Conservation (phyloP, 2,797 vertebrate genomes). For the Periparus ater region DNA sequence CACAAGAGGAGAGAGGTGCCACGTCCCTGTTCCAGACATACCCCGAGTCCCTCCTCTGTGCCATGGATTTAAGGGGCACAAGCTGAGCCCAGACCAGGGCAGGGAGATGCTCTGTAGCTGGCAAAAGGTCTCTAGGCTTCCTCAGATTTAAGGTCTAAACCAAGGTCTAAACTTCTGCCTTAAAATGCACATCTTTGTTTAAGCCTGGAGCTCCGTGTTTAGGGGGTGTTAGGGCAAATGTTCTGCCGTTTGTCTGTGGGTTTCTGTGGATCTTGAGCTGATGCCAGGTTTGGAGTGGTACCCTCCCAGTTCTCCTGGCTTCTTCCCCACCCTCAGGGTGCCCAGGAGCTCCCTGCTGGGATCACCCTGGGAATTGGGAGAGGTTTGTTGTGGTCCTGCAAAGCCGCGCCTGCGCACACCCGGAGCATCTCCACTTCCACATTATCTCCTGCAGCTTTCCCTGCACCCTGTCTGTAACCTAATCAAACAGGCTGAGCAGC, state of each 20-base stretch:
- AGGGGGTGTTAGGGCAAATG: slow-evolving; percentile 2
- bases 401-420: neutral
- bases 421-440: neutral
- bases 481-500: slow-evolving; percentile 61
- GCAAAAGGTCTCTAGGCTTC: neutral
- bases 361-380: neutral
- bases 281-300: neutral
- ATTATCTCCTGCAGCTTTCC: slow-evolving; percentile 8
- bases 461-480: slow-evolving; percentile 56
- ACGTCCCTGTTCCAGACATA: neutral
- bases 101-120: neutral
- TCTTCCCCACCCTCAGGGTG: neutral
- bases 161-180: neutral
- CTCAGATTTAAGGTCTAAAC: neutral
- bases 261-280: slow-evolving; percentile 11
- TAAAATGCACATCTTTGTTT: slow-evolving; percentile 13
- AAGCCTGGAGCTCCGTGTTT: slow-evolving; percentile 3
- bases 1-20: neutral
- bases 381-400: neutral
- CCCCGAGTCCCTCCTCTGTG: rapidly evolving
- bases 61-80: neutral
- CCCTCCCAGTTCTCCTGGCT: neutral
- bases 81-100: neutral
- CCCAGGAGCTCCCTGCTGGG: neutral
- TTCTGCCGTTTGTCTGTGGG: slow-evolving; percentile 6